Conservation (phyloP, 2,888 invertebrate species). For the Hartigia nigra region DNA sequence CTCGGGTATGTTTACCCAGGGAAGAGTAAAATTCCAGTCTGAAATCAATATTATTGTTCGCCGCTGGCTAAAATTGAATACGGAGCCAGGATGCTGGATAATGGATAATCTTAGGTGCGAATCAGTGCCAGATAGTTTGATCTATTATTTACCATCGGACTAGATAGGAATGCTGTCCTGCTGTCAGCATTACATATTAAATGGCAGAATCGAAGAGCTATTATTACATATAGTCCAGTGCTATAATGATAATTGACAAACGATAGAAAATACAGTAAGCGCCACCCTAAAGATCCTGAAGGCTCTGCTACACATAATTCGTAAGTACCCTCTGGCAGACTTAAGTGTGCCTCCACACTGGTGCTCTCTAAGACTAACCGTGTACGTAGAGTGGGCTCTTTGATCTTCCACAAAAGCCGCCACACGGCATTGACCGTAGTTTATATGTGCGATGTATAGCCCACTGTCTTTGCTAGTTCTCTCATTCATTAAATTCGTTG, state of each 20-base stretch:
- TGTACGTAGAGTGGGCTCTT: conserved; percentile 45
- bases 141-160: background rate
- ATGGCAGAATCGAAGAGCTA: background rate
- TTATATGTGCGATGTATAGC: conserved; percentile 60
- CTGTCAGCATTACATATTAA: background rate
- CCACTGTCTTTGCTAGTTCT: conserved; percentile 62
- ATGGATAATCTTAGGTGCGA: background rate
- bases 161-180: background rate
- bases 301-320: conserved; percentile 32
- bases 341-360: background rate
- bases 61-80: conserved; percentile 53
- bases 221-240: background rate
- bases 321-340: conserved; percentile 4
- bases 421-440: conserved; percentile 65
- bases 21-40: conserved; percentile 55
- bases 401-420: conserved; percentile 63
- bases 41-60: conserved; percentile 62
- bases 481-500: conserved; percentile 65
- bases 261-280: background rate
- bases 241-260: background rate
- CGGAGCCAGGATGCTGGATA: conserved; percentile 6
- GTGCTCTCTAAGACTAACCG: background rate
- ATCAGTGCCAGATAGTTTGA: background rate
- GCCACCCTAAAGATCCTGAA: conserved; percentile 18
- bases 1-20: conserved; percentile 57